Percentiles rank a stretch among this genome's conserved stretches.
Evolutionary conservation across 2,797 vertebrate species (phyloP).

Genomic region (Urosaurus nigricauda): DNA sequence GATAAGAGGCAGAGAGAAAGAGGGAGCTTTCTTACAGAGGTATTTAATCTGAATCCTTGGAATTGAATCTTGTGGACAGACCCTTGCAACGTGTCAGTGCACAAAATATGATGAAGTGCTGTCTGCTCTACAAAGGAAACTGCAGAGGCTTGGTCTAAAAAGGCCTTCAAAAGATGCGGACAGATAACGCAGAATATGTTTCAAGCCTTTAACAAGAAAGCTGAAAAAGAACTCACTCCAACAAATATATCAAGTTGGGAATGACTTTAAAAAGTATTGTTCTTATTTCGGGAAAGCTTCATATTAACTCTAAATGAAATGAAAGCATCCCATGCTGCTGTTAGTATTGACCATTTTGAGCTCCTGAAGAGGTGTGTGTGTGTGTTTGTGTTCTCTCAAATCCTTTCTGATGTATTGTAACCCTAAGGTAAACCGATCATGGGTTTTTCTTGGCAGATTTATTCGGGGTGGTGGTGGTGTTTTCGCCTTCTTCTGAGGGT

Average conservation of each 20-base stretch:
- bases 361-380: not conserved
- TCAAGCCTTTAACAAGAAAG: not conserved
- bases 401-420: no score
- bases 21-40: conserved; percentile 11
- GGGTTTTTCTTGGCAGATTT: no score
- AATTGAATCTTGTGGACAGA: conserved; percentile 54
- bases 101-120: conserved; percentile 46
- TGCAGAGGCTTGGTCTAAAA: conserved; percentile 2
- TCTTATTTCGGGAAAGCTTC: not conserved
- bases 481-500: no score
- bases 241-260: conserved; percentile 4
- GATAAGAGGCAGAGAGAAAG: not conserved
- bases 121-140: not conserved
- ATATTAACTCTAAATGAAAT: conserved; percentile 2
- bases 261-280: conserved; percentile 28
- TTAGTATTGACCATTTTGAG: not conserved
- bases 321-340: not conserved
- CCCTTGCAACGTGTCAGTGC: not conserved
- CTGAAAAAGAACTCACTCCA: not conserved
- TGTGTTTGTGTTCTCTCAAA: no score
- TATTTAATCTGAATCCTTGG: conserved; percentile 55
- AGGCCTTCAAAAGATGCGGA: conserved; percentile 9
- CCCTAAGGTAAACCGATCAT: no score
- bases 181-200: not conserved
- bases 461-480: no score